Evolutionary conservation across 2,113 vertebrate genomes (phyloP).

Genomic region (Barbus barbus): DNA sequence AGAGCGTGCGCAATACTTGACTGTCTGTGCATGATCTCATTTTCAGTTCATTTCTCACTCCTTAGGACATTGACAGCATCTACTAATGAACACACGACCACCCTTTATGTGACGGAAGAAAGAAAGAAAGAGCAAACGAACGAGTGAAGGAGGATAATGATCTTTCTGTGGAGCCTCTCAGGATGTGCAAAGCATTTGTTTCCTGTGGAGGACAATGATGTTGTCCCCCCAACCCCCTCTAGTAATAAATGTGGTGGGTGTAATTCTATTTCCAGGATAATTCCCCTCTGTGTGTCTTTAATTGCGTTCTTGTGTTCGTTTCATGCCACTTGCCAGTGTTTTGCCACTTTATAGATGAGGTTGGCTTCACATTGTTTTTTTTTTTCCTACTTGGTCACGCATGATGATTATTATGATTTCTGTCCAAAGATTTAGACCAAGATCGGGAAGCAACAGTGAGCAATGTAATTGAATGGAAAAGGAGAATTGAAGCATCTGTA

Average conservation of each 20-base stretch:
- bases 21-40: conserved; percentile 68
- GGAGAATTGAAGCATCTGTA: background rate
- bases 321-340: background rate
- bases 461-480: background rate
- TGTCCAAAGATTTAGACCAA: conserved; percentile 3
- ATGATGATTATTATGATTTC: background rate
- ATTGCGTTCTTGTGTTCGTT: conserved; percentile 23
- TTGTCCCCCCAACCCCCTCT: background rate
- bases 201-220: conserved; percentile 32
- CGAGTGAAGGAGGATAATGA: conserved; percentile 32
- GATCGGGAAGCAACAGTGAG: background rate
- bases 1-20: conserved; percentile 36
- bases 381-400: background rate
- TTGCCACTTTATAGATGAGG: background rate
- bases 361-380: background rate
- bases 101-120: conserved; percentile 42
- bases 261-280: conserved; percentile 21
- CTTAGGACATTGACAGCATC: conserved; percentile 76
- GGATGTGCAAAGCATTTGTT: conserved; percentile 31
- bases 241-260: conserved; percentile 59
- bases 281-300: conserved; percentile 22
- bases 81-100: conserved; percentile 78
- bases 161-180: conserved; percentile 23
- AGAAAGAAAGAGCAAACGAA: conserved; percentile 66
- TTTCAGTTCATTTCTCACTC: conserved; percentile 79